Percentiles rank a stretch among this genome's conserved stretches.
Conservation (phyloP, 1,140 invertebrate species). For the Agrilus planipennis region DNA sequence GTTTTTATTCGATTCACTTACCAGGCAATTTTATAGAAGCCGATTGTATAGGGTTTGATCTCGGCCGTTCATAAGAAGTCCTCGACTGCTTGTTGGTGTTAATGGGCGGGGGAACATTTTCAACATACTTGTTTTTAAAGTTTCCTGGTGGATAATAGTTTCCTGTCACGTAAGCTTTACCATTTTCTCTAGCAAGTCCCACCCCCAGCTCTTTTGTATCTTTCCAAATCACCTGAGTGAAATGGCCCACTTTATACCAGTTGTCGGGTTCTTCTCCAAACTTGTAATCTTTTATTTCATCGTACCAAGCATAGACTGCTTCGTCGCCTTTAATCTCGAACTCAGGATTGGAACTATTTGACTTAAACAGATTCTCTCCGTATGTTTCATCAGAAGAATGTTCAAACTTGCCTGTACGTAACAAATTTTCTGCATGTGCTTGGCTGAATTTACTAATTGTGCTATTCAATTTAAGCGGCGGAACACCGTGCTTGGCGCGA, state of each 20-base stretch:
- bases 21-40: too few relatives aligned
- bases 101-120: conserved; percentile 42
- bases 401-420: conserved; percentile 37
- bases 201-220: conserved; percentile 46
- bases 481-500: conserved; percentile 45
- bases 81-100: too few relatives aligned
- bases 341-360: conserved; percentile 45
- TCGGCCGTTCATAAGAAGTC: conserved; percentile 12
- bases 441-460: conserved; percentile 46
- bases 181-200: conserved; percentile 40
- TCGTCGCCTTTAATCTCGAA: conserved; percentile 46
- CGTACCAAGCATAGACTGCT: conserved; percentile 67
- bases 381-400: conserved; percentile 43
- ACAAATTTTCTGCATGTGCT: conserved; percentile 51
- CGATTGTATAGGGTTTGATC: too few relatives aligned
- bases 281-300: conserved; percentile 44
- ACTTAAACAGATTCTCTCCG: conserved; percentile 44
- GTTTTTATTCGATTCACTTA: too few relatives aligned
- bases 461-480: conserved; percentile 44
- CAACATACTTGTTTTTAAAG: conserved; percentile 41
- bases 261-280: conserved; percentile 47
- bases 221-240: conserved; percentile 55
- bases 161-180: conserved; percentile 49
- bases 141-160: conserved; percentile 62
- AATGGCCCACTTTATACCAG: conserved; percentile 38